These are phyloP conservation scores for Melipona bicolor DNA, from an alignment of 2,888 invertebrate genomes.

Conservation along the genomic window DNA sequence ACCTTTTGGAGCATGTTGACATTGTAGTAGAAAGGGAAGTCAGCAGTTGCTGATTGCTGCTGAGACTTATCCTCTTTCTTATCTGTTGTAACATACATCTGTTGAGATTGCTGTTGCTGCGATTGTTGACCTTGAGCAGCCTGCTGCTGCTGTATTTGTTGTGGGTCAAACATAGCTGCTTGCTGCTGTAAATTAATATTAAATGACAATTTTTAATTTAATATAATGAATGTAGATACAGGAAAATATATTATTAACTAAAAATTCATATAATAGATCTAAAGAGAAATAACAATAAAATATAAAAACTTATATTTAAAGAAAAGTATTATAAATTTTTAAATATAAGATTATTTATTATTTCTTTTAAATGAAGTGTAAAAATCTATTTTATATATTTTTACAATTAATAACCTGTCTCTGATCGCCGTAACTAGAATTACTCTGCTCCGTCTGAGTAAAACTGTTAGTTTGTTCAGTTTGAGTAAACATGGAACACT, in stretches of 20 bases:
- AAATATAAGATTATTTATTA: not conserved
- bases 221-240: conserved; percentile 10
- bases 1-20: conserved; percentile 85
- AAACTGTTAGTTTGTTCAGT: conserved; percentile 81
- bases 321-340: not conserved
- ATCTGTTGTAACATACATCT: conserved; percentile 81
- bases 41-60: conserved; percentile 80
- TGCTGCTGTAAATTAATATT: conserved; percentile 65
- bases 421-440: conserved; percentile 80
- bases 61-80: conserved; percentile 82
- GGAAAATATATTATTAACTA: conserved; percentile 15
- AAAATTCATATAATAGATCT: not conserved
- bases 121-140: conserved; percentile 87
- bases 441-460: conserved; percentile 80
- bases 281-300: not conserved
- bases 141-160: conserved; percentile 88
- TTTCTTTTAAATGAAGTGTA: not conserved
- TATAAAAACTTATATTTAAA: not conserved
- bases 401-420: conserved; percentile 75
- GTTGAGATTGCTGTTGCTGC: conserved; percentile 83
- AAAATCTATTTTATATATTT: conserved; percentile 27
- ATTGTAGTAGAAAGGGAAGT: conserved; percentile 85
- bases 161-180: conserved; percentile 82
- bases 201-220: conserved; percentile 1
- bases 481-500: conserved; percentile 83